A percentile compares a stretch with the other conserved stretches of the same genome.
Evolutionary conservation across 2,888 invertebrate species (phyloP).

Genomic region (Drosophila formosana): DNA sequence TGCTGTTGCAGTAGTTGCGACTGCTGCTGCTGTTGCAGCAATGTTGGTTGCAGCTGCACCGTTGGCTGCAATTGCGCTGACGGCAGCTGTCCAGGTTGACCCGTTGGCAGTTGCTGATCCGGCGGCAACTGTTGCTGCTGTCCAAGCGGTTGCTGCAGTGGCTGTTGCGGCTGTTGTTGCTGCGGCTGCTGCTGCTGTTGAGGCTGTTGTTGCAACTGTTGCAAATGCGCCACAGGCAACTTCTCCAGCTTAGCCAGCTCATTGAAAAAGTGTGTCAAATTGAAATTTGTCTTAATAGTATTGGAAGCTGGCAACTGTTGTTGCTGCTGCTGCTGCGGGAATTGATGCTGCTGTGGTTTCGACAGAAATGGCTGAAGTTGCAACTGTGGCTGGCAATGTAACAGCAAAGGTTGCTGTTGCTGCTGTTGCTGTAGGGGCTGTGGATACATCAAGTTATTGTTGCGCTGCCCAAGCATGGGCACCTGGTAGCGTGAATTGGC

Average conservation of each 20-base stretch:
- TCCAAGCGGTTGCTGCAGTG: neutral
- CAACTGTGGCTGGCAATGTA: slow-evolving; percentile 19
- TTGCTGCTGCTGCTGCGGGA: slow-evolving; percentile 5
- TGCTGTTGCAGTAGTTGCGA: slow-evolving; percentile 17
- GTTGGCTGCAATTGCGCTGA: slow-evolving; percentile 8
- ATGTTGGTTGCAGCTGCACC: slow-evolving; percentile 3
- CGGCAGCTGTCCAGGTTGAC: neutral
- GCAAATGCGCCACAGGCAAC: slow-evolving; percentile 24
- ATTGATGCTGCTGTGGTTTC: slow-evolving; percentile 4
- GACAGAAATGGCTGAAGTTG: neutral
- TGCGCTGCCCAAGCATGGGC: slow-evolving; percentile 47
- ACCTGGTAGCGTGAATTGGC: slow-evolving; percentile 42
- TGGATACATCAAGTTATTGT: slow-evolving; percentile 27
- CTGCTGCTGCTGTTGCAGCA: slow-evolving; percentile 11
- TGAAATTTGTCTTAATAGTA: slow-evolving; percentile 40
- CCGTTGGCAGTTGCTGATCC: neutral
- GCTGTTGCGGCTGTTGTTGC: slow-evolving; percentile 1
- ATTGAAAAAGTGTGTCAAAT: slow-evolving; percentile 60
- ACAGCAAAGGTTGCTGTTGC: slow-evolving; percentile 12
- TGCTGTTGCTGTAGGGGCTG: slow-evolving; percentile 12
- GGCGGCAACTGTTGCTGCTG: slow-evolving; percentile 31
- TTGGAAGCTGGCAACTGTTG: slow-evolving; percentile 19
- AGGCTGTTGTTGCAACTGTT: slow-evolving; percentile 26
- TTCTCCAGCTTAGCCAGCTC: slow-evolving; percentile 55
- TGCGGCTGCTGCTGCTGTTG: slow-evolving; percentile 23